Evolutionary conservation across 2,888 invertebrate genomes (phyloP).

Genomic region (Diogma glabrata): DNA sequence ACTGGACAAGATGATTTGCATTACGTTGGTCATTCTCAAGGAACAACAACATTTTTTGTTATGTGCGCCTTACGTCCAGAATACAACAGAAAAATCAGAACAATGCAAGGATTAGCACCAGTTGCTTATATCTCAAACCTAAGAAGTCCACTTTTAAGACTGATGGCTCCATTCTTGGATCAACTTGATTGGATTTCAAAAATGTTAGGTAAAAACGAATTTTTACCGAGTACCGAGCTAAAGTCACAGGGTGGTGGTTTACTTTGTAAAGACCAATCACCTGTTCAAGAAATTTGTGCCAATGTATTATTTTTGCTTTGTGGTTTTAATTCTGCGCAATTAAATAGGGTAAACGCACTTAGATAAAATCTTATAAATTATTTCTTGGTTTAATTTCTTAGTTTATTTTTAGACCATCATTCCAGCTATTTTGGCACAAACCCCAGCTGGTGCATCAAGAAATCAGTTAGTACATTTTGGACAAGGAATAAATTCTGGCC

Average conservation of each 20-base stretch:
- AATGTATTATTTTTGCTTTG: slow-evolving; percentile 49
- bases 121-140: slow-evolving; percentile 51
- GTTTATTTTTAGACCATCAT: slow-evolving; percentile 45
- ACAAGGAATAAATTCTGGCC: slow-evolving; percentile 42
- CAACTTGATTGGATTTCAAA: slow-evolving; percentile 22
- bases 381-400: no score
- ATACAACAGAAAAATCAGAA: slow-evolving; percentile 38
- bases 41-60: slow-evolving; percentile 40
- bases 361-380: no score
- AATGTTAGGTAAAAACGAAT: slow-evolving; percentile 38
- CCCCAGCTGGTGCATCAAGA: slow-evolving; percentile 50
- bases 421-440: slow-evolving; percentile 47
- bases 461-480: slow-evolving; percentile 54
- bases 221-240: slow-evolving; percentile 44
- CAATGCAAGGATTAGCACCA: slow-evolving; percentile 46
- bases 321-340: slow-evolving; percentile 37
- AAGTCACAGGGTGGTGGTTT: slow-evolving; percentile 37
- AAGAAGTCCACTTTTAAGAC: slow-evolving; percentile 33
- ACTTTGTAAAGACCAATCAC: slow-evolving; percentile 34
- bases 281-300: slow-evolving; percentile 41
- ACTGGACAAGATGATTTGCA: slow-evolving; percentile 40
- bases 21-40: slow-evolving; percentile 52
- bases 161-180: slow-evolving; percentile 31
- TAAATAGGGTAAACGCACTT: slow-evolving; percentile 37
- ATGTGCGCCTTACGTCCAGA: slow-evolving; percentile 35